Evolutionary conservation across 2,888 invertebrate species (phyloP), one percentile per base, ranked within the genome.

Genomic region (Helleia helle): DNA sequence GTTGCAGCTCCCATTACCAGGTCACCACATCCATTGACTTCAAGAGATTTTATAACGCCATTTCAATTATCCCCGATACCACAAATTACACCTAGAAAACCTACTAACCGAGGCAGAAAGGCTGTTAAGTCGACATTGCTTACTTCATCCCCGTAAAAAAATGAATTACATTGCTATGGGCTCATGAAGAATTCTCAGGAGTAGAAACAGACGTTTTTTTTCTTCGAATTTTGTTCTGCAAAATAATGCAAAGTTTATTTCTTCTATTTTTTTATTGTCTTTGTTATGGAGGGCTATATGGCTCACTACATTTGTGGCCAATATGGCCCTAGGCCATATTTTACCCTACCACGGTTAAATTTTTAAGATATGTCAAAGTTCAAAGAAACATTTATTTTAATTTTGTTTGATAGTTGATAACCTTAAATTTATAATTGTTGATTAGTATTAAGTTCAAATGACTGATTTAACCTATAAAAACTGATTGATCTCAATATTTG

Each of bases 191-290:
- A n/a, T n/a, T n/a, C n/a, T n/a, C n/a, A n/a, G n/a, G n/a, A n/a
- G n/a, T n/a, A n/a, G 39, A 41, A 37, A 28, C 28, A 1, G 28
- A 28, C 28, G 28, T 28, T n/a, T 28, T 9, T 11, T 12, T 28
- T n/a, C 4, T 11, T 4, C 4, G 28, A 28, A 12, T 28, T 28
- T 28, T 18, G 28, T 11, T 28, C 13, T 28, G 28, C 12, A 12
- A 28, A 28, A 28, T 2, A 11, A 28, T 28, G 4, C 8, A 28
- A 28, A 8, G 13, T 28, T 28, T n/a, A n/a, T n/a, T n/a, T n/a
- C n/a, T n/a, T n/a, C n/a, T 12, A 12, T 28, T 28, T 11, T 9
- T 28, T 28, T 28, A 26, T 26, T 26, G 26, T 26, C 26, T 26
- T 4, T 26, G 1, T 6, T 26, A 26, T 4, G 3, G 26, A 26